These are phyloP conservation scores for Caenorhabditis wallacei DNA, from an alignment of 2,888 invertebrate genomes.

Conservation along the genomic window DNA sequence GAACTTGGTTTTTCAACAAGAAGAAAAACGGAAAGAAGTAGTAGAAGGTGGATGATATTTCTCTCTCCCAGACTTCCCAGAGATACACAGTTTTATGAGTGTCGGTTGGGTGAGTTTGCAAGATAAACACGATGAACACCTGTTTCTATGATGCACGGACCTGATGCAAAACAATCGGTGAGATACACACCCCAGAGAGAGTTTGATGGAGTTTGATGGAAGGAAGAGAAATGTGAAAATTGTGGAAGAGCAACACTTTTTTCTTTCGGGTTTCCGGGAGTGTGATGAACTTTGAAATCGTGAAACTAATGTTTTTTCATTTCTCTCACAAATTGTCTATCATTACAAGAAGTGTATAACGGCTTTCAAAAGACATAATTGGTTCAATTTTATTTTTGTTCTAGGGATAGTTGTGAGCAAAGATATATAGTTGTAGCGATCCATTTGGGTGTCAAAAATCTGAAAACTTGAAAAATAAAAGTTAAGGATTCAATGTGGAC, in stretches of 20 bases:
- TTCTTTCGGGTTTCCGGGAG: background rate
- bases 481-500: no score
- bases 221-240: conserved; percentile 5
- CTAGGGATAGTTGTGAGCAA: no score
- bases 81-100: conserved; percentile 54
- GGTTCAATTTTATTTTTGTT: no score
- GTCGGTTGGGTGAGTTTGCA: conserved; percentile 40
- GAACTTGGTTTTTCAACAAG: conserved; percentile 14
- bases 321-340: no score
- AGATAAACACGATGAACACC: conserved; percentile 65
- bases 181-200: conserved; percentile 4
- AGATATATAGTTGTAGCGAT: no score
- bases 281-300: background rate
- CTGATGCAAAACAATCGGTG: conserved; percentile 42
- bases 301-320: background rate
- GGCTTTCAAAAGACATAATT: no score
- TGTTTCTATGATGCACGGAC: conserved; percentile 58
- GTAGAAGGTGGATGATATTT: conserved; percentile 43
- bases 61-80: conserved; percentile 30
- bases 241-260: conserved; percentile 32
- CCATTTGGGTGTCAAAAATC: no score
- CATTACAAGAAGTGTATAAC: no score
- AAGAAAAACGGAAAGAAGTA: conserved; percentile 21
- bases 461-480: no score
- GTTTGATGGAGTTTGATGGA: conserved; percentile 23